Conservation (phyloP, 2,888 invertebrate species). For the Drosophila helvetica region DNA sequence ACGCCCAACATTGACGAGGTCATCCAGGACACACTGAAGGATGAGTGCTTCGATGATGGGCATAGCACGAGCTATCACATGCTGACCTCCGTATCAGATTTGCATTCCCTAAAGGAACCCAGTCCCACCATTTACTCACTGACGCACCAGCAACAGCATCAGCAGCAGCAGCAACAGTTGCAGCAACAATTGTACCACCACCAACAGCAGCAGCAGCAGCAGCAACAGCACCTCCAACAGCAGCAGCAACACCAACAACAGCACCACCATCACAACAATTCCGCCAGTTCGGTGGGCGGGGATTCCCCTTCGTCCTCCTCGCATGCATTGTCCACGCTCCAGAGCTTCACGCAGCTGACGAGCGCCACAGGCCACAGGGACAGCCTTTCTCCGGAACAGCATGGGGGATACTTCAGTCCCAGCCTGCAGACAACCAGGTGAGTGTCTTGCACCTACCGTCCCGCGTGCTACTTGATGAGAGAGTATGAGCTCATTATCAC, state of each 20-base stretch:
- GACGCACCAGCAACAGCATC: conserved; percentile 55
- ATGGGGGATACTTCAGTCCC: conserved; percentile 78
- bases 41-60: conserved; percentile 82
- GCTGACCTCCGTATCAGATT: conserved; percentile 79
- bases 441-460: conserved; percentile 53
- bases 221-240: background rate
- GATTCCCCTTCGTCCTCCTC: conserved; percentile 82
- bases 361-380: conserved; percentile 81
- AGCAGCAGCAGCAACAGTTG: conserved; percentile 50
- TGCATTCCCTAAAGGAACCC: conserved; percentile 80
- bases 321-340: conserved; percentile 70
- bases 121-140: conserved; percentile 69
- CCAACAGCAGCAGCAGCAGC: conserved; percentile 61
- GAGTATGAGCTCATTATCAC: conserved; percentile 65
- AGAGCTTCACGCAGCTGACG: conserved; percentile 83
- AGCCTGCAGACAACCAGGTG: conserved; percentile 77
- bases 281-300: conserved; percentile 81
- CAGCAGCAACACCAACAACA: conserved; percentile 56
- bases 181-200: conserved; percentile 54
- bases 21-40: conserved; percentile 84
- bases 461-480: background rate
- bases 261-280: conserved; percentile 75
- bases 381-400: conserved; percentile 80
- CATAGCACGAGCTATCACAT: conserved; percentile 81
- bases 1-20: conserved; percentile 83